Evolutionary conservation across 2,888 invertebrate genomes (phyloP).

Genomic region (Clunio marinus): DNA sequence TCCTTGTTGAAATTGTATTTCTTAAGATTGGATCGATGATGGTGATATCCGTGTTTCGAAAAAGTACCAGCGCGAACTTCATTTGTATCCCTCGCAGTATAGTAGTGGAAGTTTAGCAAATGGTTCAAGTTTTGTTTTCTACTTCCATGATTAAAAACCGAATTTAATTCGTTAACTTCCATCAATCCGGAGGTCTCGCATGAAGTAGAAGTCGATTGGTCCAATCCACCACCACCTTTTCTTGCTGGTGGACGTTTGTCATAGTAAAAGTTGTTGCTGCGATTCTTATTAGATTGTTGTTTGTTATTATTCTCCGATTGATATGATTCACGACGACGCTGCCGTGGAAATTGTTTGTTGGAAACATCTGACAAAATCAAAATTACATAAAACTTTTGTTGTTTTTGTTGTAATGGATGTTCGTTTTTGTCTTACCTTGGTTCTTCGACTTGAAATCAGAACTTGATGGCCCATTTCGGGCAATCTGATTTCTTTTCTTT

Average conservation of each 20-base stretch:
- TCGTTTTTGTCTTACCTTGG: slow-evolving; percentile 27
- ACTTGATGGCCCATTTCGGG: slow-evolving; percentile 23
- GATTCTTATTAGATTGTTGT: slow-evolving; percentile 17
- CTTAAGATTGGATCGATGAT: slow-evolving; percentile 42
- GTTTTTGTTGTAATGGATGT: slow-evolving; percentile 21
- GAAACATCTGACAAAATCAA: slow-evolving; percentile 23
- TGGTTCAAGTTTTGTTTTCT: slow-evolving; percentile 91
- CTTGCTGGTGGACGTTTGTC: slow-evolving; percentile 19
- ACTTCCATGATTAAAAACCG: slow-evolving; percentile 76
- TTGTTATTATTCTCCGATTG: slow-evolving; percentile 19
- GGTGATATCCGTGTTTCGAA: slow-evolving; percentile 43
- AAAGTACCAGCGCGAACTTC: slow-evolving; percentile 44
- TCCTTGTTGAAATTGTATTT: slow-evolving; percentile 84
- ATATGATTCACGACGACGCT: slow-evolving; percentile 25
- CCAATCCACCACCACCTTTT: not conserved
- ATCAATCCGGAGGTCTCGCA: slow-evolving; percentile 48
- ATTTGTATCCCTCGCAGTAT: slow-evolving; percentile 59
- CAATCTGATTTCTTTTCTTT: slow-evolving; percentile 27
- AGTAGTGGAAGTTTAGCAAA: slow-evolving; percentile 84
- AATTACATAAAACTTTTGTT: slow-evolving; percentile 13
- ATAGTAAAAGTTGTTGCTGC: slow-evolving; percentile 13
- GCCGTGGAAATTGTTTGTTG: slow-evolving; percentile 30
- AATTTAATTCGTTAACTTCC: slow-evolving; percentile 70
- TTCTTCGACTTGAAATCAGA: slow-evolving; percentile 22
- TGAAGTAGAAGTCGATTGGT: slow-evolving; percentile 41